A percentile compares a stretch with the other conserved stretches of the same genome.
Evolutionary conservation across 92 coral and sea anemone species (phyloP).

Genomic region (Siderastrea radians): DNA sequence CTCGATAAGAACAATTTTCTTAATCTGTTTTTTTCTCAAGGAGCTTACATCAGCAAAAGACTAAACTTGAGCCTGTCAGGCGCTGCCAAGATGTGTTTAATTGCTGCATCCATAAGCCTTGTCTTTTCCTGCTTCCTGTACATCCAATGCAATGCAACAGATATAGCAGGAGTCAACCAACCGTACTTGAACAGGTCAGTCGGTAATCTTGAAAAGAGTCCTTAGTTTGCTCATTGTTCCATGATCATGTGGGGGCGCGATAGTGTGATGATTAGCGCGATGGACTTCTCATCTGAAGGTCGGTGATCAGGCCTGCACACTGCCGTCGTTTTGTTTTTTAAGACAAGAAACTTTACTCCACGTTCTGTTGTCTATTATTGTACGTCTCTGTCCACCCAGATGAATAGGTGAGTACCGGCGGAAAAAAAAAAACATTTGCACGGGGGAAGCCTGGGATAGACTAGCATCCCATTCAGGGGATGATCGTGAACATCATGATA

Average conservation of each 20-base stretch:
- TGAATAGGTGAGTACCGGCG: no score
- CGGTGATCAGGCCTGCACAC: background rate
- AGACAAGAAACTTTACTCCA: background rate
- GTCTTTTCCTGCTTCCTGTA: conserved; percentile 61
- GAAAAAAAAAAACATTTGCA: no score
- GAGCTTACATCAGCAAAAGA: conserved; percentile 87
- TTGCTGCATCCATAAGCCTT: conserved; percentile 68
- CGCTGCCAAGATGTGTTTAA: conserved; percentile 92
- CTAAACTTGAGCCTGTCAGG: conserved; percentile 69
- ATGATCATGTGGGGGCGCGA: background rate
- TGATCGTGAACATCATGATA: background rate
- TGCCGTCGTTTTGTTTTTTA: background rate
- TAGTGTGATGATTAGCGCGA: no score
- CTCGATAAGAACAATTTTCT: no score
- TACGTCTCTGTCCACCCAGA: no score
- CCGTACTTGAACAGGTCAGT: conserved; percentile 68
- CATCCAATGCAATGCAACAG: conserved; percentile 68
- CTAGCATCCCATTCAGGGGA: background rate
- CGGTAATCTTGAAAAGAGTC: background rate
- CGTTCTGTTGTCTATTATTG: background rate
- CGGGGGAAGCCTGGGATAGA: no score
- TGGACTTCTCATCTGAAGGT: no score
- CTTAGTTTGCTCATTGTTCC: background rate
- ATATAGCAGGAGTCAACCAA: conserved; percentile 72
- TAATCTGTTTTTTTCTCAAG: conserved; percentile 31